Base-by-base conservation (phyloP, 2,888 invertebrate species). In the Cosmia trapezina region DNA sequence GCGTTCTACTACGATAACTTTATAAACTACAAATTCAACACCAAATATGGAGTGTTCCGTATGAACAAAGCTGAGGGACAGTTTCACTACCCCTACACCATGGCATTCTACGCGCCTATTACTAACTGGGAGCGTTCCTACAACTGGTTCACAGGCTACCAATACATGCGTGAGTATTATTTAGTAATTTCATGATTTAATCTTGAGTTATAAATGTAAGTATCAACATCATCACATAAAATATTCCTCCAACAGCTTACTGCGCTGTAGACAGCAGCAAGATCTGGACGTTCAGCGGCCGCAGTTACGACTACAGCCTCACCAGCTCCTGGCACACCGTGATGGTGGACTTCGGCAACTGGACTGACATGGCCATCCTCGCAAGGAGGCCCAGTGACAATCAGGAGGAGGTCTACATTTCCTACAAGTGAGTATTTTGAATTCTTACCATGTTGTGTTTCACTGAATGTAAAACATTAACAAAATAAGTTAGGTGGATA, bases 261-360 rank as follows among this genome's bases (percentile, higher is more conserved):
- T 98, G 98, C 87, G 93, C 96, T 5, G 90, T 98, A 53, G 97
- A 98, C 82, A 93, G 95, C 56, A 95, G 93, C 63, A 92, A 92
- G 70, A 94, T 97, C 64, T 95, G 93, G 81, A 98, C 98, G 2
- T 98, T 98, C 92, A 97, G 97, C 92, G 96, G 97, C 87, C 96
- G 95, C 59, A 95, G 96, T 64, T 97, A 97, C 89, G 94, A 96
- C 19, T 94, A 97, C 83, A 91, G 95, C 82, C 95, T 87, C 91
- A 95, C 86, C 9, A 87, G 89, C 86, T 96, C 96, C 56, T 97
- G 97, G 97, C 97, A 97, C 85, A 97, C 97, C 0, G 95, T 97
- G 73, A 91, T 97, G 90, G 96, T 96, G 51, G 96, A 97, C 70
- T 85, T 86, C 41, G 65, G 14, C 22, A 33, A 68, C 28, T 17